These are phyloP conservation scores for Solen grandis DNA, from an alignment of 1,140 invertebrate genomes.

Conservation along the genomic window DNA sequence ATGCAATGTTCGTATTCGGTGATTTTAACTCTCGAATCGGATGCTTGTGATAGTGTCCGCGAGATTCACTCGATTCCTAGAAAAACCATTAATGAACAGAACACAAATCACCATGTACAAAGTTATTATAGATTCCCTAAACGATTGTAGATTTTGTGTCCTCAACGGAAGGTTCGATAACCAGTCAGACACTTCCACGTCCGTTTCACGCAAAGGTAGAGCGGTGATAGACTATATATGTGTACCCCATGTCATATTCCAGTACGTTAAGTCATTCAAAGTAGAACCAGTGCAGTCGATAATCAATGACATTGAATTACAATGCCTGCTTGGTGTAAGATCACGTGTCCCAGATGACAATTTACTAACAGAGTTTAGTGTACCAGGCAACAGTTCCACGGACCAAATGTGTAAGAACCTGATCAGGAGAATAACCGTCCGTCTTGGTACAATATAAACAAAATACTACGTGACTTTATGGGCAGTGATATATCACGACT, in stretches of 20 bases:
- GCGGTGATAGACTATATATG: constrained; percentile 39
- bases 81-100: constrained; percentile 16
- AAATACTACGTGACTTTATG: constrained; percentile 4
- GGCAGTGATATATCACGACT: not conserved
- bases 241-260: constrained; percentile 19
- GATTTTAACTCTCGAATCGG: constrained; percentile 51
- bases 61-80: constrained; percentile 16
- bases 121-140: constrained; percentile 32
- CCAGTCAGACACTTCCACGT: constrained; percentile 23
- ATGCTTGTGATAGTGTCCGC: not conserved
- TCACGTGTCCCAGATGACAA: constrained; percentile 37
- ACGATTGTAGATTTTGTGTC: constrained; percentile 27
- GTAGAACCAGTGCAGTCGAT: not conserved
- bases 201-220: not conserved
- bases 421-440: not conserved
- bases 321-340: not conserved
- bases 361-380: not conserved
- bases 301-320: not conserved
- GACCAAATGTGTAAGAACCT: not conserved
- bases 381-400: not conserved
- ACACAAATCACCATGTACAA: constrained; percentile 41
- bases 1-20: constrained; percentile 32
- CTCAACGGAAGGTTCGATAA: constrained; percentile 45
- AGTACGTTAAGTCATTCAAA: not conserved
- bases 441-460: constrained; percentile 2